Evolutionary conservation across 2,888 invertebrate species (phyloP).

Genomic region (Ennomos fuscantarius): DNA sequence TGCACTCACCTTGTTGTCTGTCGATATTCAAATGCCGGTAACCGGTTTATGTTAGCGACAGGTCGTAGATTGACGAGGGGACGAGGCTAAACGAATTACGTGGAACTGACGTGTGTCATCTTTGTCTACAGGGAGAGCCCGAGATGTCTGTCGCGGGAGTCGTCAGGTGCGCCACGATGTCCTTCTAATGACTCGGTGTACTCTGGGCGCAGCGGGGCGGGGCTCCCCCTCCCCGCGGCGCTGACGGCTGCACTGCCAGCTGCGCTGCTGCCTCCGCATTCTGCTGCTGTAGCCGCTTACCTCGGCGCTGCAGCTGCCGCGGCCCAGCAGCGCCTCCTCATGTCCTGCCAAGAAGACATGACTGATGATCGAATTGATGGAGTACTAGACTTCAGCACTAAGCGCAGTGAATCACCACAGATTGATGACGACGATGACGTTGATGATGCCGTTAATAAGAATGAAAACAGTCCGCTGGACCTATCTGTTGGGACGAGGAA

Average conservation of each 20-base stretch:
- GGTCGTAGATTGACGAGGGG: conserved; percentile 28
- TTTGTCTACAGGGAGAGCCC: conserved; percentile 92
- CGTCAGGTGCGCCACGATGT: conserved; percentile 90
- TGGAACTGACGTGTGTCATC: conserved; percentile 53
- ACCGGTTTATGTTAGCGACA: conserved; percentile 49
- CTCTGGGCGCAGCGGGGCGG: conserved; percentile 87
- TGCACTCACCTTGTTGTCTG: conserved; percentile 52
- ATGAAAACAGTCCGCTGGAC: conserved; percentile 91
- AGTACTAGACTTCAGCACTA: conserved; percentile 93
- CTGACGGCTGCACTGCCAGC: conserved; percentile 88
- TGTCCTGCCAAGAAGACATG: conserved; percentile 91
- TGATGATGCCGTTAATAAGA: conserved; percentile 90
- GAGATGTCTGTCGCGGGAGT: conserved; percentile 93
- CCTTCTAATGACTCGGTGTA: conserved; percentile 92
- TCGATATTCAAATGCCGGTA: conserved; percentile 57
- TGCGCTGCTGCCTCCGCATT: conserved; percentile 91
- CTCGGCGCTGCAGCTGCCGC: conserved; percentile 90
- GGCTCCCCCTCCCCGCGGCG: conserved; percentile 82
- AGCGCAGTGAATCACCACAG: conserved; percentile 83
- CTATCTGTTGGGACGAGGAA: conserved; percentile 91
- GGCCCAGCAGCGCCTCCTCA: conserved; percentile 91
- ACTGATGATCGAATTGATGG: conserved; percentile 86
- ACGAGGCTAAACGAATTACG: conserved; percentile 52
- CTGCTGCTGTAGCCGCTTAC: conserved; percentile 93
- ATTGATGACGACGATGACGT: conserved; percentile 83